Evolutionary conservation across 2,797 vertebrate species (phyloP).

Genomic region (Poecilia picta): DNA sequence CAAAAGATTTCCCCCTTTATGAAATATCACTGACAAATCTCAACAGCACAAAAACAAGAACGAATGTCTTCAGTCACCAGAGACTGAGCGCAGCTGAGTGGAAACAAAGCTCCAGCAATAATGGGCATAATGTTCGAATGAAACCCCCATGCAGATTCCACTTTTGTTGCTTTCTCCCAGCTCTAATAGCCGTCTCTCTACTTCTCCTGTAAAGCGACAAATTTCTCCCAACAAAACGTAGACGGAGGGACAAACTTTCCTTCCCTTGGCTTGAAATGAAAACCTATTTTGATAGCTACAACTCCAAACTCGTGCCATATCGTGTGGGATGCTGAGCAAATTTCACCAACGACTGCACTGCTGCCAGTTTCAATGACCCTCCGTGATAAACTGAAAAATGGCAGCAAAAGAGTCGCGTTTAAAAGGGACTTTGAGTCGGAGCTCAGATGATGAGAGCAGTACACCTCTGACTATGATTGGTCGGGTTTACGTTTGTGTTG

Average conservation of each 20-base stretch:
- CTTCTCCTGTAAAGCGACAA: neutral
- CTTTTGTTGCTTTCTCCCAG: constrained; percentile 23
- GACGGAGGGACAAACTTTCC: constrained; percentile 21
- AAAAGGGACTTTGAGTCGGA: neutral
- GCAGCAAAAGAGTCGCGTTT: neutral
- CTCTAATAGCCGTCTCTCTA: constrained; percentile 11
- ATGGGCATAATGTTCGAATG: constrained; percentile 30
- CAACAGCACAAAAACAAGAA: constrained; percentile 25
- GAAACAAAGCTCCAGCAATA: constrained; percentile 22
- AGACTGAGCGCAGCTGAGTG: constrained; percentile 20
- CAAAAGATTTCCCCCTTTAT: constrained; percentile 3
- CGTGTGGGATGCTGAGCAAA: neutral
- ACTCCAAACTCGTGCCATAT: neutral
- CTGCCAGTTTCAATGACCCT: neutral
- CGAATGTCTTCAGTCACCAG: constrained; percentile 30
- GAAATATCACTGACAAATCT: constrained; percentile 48
- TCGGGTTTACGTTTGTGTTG: neutral
- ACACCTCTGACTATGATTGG: neutral
- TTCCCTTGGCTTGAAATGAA: constrained; percentile 22
- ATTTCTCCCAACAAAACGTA: constrained; percentile 2
- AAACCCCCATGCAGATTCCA: constrained; percentile 16
- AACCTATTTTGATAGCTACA: constrained; percentile 16
- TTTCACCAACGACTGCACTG: neutral
- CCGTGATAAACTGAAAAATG: neutral
- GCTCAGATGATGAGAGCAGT: neutral